Conservation (phyloP, 2,888 invertebrate species). For the Nomada ferruginata region DNA sequence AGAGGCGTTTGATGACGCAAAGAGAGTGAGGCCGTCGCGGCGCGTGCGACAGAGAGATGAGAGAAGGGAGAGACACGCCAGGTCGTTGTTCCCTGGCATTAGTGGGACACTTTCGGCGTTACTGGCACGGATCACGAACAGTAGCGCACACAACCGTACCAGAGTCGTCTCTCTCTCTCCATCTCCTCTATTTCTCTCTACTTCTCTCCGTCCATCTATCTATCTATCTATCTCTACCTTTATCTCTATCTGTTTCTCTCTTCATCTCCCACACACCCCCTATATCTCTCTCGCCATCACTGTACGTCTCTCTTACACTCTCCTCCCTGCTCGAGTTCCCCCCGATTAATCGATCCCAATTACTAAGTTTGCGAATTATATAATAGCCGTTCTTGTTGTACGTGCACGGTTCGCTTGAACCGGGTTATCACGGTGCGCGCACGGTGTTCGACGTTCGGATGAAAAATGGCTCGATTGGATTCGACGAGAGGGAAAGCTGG, state of each 20-base stretch:
- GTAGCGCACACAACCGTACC: slow-evolving; percentile 43
- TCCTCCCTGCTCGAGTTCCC: slow-evolving; percentile 40
- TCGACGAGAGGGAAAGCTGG: not conserved
- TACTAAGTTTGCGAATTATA: slow-evolving; percentile 55
- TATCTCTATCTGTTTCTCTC: too few species aligned
- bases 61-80: slow-evolving; percentile 64
- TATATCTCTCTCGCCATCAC: slow-evolving; percentile 8
- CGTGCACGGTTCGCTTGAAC: not conserved
- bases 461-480: too few species aligned
- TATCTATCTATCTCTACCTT: too few species aligned
- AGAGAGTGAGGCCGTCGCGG: slow-evolving; percentile 51
- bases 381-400: slow-evolving; percentile 33
- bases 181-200: too few species aligned
- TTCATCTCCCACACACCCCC: too few species aligned
- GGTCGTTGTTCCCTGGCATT: slow-evolving; percentile 78
- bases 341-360: slow-evolving; percentile 62
- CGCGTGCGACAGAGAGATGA: slow-evolving; percentile 17
- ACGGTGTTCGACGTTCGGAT: not conserved
- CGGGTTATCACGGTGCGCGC: not conserved
- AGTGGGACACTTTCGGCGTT: slow-evolving; percentile 80
- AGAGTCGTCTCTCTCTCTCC: slow-evolving; percentile 16
- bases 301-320: slow-evolving; percentile 17
- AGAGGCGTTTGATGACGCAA: slow-evolving; percentile 73
- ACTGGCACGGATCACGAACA: slow-evolving; percentile 75
- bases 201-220: too few species aligned